Evolutionary conservation across 2,797 vertebrate genomes (phyloP).

Genomic region (Clarias fuscus): DNA sequence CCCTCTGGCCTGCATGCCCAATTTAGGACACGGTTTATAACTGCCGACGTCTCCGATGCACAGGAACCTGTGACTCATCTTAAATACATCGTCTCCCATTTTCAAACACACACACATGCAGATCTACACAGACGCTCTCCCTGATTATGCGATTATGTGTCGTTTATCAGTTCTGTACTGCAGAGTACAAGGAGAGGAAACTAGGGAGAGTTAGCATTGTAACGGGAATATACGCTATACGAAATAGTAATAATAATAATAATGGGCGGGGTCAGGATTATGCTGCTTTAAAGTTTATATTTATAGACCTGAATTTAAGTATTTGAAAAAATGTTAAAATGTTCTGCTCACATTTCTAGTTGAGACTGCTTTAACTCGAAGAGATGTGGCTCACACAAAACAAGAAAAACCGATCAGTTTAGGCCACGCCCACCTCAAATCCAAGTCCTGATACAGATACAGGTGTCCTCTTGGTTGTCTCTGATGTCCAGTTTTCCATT

Average conservation of each 20-base stretch:
- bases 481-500: not conserved
- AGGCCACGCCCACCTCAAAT: not conserved
- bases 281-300: not conserved
- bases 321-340: no score
- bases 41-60: conserved; percentile 62
- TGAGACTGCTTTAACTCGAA: no score
- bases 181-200: not conserved
- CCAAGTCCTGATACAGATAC: not conserved
- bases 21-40: conserved; percentile 81
- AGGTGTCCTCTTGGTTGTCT: not conserved
- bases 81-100: conserved; percentile 50
- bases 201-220: no score
- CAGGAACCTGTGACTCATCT: conserved; percentile 50
- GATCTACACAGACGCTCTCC: not conserved
- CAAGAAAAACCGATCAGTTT: not conserved
- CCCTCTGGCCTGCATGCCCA: conserved; percentile 76
- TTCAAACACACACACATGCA: conserved; percentile 42
- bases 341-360: no score
- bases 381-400: no score
- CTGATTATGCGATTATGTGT: not conserved
- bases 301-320: no score
- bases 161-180: not conserved
- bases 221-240: not conserved
- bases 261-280: not conserved
- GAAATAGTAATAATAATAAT: not conserved